phyloP scores from a whole-genome alignment of 2,888 invertebrate genomes.

The Acanthoscelides obtectus region DNA sequence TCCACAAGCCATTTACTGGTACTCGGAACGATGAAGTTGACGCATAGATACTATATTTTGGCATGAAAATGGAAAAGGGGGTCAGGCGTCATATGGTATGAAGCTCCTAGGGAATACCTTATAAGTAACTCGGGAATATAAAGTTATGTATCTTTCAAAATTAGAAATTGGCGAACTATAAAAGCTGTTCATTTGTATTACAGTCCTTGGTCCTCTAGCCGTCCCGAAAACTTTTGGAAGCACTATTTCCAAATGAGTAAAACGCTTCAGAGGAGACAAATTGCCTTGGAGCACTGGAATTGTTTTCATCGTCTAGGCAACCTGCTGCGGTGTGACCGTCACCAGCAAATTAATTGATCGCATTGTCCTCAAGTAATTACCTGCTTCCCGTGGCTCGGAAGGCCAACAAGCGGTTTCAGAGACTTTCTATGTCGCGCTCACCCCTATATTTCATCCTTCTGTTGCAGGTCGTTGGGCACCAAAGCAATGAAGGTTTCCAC shows the following conservation, averaged over 20 bases:
- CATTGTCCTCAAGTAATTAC: conserved; percentile 51
- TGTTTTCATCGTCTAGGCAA: conserved; percentile 5
- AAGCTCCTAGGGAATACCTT: no score
- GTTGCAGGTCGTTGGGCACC: conserved; percentile 42
- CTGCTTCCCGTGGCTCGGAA: conserved; percentile 35
- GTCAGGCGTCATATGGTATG: no score
- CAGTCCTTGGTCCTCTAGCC: no score
- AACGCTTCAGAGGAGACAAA: neutral
- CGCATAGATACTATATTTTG: no score
- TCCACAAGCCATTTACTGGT: no score
- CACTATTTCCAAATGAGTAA: neutral
- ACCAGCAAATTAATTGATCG: conserved; percentile 50
- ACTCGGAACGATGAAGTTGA: no score
- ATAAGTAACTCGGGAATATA: no score
- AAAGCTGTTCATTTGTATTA: no score
- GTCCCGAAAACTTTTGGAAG: no score
- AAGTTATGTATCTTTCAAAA: no score
- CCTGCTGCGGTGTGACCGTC: conserved; percentile 36
- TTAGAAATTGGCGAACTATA: no score
- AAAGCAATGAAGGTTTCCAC: neutral
- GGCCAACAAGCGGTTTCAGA: neutral
- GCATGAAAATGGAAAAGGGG: no score
- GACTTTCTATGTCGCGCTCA: neutral
- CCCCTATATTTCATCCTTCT: conserved; percentile 45
- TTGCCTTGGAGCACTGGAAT: neutral